phyloP scores from a whole-genome alignment of 2,113 vertebrate genomes.

The Murina feae region DNA sequence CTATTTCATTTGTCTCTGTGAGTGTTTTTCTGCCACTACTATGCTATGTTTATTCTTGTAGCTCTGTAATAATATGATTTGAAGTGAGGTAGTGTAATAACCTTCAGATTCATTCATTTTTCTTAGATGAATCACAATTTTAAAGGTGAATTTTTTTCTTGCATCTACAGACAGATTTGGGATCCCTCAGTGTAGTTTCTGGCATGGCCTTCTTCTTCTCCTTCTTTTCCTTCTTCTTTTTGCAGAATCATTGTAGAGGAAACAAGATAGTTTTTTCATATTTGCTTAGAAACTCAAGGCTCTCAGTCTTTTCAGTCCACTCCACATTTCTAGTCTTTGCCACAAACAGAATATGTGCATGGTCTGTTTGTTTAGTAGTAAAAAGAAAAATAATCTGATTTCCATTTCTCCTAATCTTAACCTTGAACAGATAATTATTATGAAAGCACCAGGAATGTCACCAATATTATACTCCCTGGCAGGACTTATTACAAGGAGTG shows the following conservation, averaged over 20 bases:
- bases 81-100: no score
- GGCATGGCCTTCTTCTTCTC: not conserved
- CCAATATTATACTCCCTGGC: not conserved
- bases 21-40: no score
- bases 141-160: no score
- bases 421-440: not conserved
- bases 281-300: not conserved
- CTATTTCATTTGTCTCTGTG: no score
- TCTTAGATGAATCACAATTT: no score
- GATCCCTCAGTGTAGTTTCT: not conserved
- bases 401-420: slow-evolving; percentile 30
- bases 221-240: not conserved
- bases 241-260: not conserved
- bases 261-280: not conserved
- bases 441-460: not conserved
- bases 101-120: no score
- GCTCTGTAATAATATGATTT: no score
- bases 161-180: no score
- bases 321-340: not conserved
- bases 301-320: not conserved
- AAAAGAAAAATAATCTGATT: slow-evolving; percentile 18
- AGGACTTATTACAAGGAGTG: not conserved
- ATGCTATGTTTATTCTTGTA: no score
- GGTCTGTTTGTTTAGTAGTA: not conserved
- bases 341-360: not conserved